Base-by-base conservation (phyloP, 2,888 invertebrate genomes). In the Biston stratarius region DNA sequence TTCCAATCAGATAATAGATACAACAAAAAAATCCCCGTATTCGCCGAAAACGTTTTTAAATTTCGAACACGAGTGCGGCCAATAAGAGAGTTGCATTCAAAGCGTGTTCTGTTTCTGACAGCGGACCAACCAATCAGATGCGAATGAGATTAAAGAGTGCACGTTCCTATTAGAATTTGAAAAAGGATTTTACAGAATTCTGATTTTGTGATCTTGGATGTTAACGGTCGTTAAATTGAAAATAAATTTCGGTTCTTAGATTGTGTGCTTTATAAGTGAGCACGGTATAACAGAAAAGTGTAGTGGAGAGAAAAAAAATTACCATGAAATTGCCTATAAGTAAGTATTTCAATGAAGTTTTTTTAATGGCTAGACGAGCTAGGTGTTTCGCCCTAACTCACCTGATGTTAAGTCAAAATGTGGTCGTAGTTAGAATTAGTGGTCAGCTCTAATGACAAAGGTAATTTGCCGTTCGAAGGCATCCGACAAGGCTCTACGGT, bases 61-160 rank as follows among this genome's bases (percentile, higher is more conserved):
- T 84, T 87, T 82, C 79, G 82, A 88, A 86, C 80, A 77, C 74
- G 76, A 77, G 76, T 73, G 75, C 74, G 77, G 74, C 90, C 89
- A 90, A 90, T 90, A 84, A 82, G 82, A 81, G 83, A 81, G 83
- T 81, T 88, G 89, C 87, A 89, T 90, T 89, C 88, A 88, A 88
- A 83, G 82, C 82, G 83, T 83, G 82, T 83, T 86, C 89, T 93
- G 93, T 81, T 84, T 82, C 79, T 92, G 93, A 93, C 93, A 92
- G 91, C 86, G 79, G 82, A 80, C 84, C 82, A 81, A 82, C 92
- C 90, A 92, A 93, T 92, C 90, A 90, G 91, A 92, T 92, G 83
- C 83, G 83, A 82, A 80, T 78, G 77, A 82, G 91, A 91, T 91
- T 91, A 90, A 86, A 90, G 77, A 79, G 77, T 77, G 78, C 80